Evolutionary conservation across 2,888 invertebrate species (phyloP), one percentile per base, ranked within the genome.

Genomic region (Ethmia dodecea): DNA sequence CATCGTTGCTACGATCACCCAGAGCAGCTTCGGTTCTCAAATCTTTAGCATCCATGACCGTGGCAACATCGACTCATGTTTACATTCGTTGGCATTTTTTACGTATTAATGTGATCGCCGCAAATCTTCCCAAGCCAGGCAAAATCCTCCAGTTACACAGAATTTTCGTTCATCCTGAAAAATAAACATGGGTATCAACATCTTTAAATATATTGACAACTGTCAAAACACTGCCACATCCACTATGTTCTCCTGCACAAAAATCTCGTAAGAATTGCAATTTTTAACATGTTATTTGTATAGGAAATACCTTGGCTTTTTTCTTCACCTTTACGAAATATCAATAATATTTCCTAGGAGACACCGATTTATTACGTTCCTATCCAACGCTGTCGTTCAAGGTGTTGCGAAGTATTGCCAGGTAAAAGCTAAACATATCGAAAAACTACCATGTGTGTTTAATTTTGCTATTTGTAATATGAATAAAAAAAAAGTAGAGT

Each of bases 201-300:
- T 52, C 50, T 55, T 47, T 16, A 28, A 4, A 26, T 26, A 68
- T 52, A 25, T 24, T 77, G 78, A 73, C 79, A 83, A 80, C 71
- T 84, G 84, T 84, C 84, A 86, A 80, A 83, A 80, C 74, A 77
- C 62, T 68, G 84, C 84, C 83, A 84, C 84, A 83, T 84, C 77
- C 37, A 61, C 74, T 52, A 42, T 24, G 11, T 6, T 11, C 15
- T 26, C 20, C 40, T 5, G 26, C 11, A 12, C 2, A 10, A 42
- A 18, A n/a, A 37, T 37, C 32, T 40, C 24, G 30, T 38, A 41
- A 20, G 40, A 32, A 43, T 16, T 33, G 43, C 33, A 41, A 37
- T 29, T 35, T 31, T n/a, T 11, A 37, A 32, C 27, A 40, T 40
- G 16, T 16, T 24, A 29, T n/a, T 27, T 6, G 24, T 12, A 18